These are phyloP conservation scores for Hirtodrosophila duncani DNA, from an alignment of 2,888 invertebrate species.

Conservation along the genomic window DNA sequence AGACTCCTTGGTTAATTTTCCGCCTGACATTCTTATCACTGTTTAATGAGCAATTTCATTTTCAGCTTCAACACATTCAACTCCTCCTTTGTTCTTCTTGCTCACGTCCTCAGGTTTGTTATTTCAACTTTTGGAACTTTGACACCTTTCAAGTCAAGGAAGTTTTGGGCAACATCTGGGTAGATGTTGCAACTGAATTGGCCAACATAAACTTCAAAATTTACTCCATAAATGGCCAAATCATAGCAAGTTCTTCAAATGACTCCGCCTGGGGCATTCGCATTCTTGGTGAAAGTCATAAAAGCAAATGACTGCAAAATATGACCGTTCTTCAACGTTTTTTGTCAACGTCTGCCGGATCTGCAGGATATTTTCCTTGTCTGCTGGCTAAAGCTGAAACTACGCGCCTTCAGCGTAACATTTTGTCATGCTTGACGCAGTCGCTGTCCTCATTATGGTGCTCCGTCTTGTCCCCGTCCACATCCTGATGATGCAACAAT, in stretches of 20 bases:
- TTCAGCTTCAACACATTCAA: no score
- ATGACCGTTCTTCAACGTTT: slow-evolving; percentile 31
- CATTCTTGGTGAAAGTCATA: slow-evolving; percentile 35
- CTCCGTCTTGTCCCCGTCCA: background rate
- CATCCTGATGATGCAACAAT: background rate
- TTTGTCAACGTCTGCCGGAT: slow-evolving; percentile 10
- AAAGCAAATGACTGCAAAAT: slow-evolving; percentile 34
- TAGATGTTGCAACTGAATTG: slow-evolving; percentile 29
- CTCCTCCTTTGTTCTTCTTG: no score
- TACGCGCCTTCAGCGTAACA: background rate
- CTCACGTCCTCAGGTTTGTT: slow-evolving; percentile 25
- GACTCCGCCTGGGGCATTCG: slow-evolving; percentile 14
- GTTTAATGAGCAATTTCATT: slow-evolving; percentile 30
- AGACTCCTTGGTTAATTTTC: slow-evolving; percentile 3
- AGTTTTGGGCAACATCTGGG: slow-evolving; percentile 17
- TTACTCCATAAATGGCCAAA: slow-evolving; percentile 37
- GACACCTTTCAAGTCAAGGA: no score
- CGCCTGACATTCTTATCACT: slow-evolving; percentile 26
- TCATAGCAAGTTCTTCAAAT: slow-evolving; percentile 20
- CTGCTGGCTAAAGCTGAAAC: slow-evolving; percentile 2
- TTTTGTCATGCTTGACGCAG: background rate
- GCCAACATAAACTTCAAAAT: slow-evolving; percentile 28
- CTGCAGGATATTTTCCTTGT: no score
- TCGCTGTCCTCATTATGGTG: background rate
- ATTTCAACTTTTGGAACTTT: slow-evolving; percentile 25